Conservation (phyloP, 2,888 invertebrate species). For the Eupithecia exiguata region DNA sequence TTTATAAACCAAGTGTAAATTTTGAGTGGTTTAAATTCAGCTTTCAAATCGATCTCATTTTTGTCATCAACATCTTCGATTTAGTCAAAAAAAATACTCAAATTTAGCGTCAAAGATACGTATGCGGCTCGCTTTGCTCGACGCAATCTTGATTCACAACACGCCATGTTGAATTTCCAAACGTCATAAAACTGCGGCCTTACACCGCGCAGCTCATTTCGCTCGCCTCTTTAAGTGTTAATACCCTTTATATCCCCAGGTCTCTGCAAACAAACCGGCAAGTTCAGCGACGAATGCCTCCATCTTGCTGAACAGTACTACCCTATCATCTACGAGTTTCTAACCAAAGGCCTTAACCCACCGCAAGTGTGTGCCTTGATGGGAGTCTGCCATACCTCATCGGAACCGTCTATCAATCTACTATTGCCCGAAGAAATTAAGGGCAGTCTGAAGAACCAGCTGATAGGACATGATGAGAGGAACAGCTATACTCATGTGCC, state of each 20-base stretch:
- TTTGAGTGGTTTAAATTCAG: too few species aligned
- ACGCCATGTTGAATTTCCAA: too few species aligned
- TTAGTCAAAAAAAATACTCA: too few species aligned
- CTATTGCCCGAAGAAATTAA: conserved; percentile 82
- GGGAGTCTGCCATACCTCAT: conserved; percentile 86
- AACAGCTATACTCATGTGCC: conserved; percentile 55
- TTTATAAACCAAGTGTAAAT: too few species aligned
- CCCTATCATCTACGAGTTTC: conserved; percentile 87
- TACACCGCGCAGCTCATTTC: too few species aligned
- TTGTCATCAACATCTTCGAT: too few species aligned
- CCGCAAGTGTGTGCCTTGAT: conserved; percentile 88
- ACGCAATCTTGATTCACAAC: too few species aligned
- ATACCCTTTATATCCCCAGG: conserved; percentile 62
- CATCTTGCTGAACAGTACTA: conserved; percentile 92
- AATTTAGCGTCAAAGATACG: too few species aligned
- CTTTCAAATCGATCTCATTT: too few species aligned
- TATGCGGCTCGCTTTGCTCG: too few species aligned
- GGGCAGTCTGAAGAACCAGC: conserved; percentile 52
- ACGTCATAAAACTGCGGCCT: too few species aligned
- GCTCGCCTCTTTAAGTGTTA: background rate
- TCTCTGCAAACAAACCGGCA: conserved; percentile 90
- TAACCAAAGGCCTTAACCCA: conserved; percentile 87
- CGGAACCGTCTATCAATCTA: conserved; percentile 83
- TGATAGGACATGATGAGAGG: conserved; percentile 71
- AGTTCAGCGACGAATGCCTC: conserved; percentile 89